A percentile compares a stretch with the other conserved stretches of the same genome.
phyloP scores from a whole-genome alignment of 2,888 invertebrate species.

The Stenchaetothrips biformis region DNA sequence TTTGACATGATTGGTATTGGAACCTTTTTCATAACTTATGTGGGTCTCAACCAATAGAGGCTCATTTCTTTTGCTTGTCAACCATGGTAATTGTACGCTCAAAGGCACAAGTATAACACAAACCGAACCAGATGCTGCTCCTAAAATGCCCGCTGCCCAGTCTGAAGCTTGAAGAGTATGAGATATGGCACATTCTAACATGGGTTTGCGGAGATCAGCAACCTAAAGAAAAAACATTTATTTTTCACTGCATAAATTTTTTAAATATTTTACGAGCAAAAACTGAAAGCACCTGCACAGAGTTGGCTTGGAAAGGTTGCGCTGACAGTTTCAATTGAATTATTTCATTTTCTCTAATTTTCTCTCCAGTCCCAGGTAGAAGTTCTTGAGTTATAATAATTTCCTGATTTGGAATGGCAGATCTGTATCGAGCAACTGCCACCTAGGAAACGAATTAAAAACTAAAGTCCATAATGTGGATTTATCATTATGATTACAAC shows the following conservation, averaged over 20 bases:
- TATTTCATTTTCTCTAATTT: not conserved
- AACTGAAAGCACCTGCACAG: slow-evolving; percentile 26
- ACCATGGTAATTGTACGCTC: not conserved
- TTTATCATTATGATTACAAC: too few relatives aligned
- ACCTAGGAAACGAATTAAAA: not conserved
- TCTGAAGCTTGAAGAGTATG: not conserved
- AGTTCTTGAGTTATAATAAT: not conserved
- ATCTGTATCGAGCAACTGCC: not conserved
- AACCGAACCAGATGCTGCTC: not conserved
- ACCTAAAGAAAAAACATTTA: not conserved
- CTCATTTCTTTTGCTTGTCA: not conserved
- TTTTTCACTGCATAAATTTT: not conserved
- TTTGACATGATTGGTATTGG: not conserved
- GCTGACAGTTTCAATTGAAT: not conserved
- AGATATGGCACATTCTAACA: not conserved
- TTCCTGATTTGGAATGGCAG: not conserved
- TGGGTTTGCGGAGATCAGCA: not conserved
- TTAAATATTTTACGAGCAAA: not conserved
- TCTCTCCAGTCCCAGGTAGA: not conserved
- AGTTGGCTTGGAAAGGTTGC: slow-evolving; percentile 26
- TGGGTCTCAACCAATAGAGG: not conserved
- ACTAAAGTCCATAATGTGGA: not conserved
- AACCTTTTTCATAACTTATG: not conserved
- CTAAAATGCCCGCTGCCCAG: not conserved
- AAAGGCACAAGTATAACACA: not conserved